These are phyloP conservation scores for Argyresthia goedartella DNA, from an alignment of 2,888 invertebrate species.

Conservation along the genomic window DNA sequence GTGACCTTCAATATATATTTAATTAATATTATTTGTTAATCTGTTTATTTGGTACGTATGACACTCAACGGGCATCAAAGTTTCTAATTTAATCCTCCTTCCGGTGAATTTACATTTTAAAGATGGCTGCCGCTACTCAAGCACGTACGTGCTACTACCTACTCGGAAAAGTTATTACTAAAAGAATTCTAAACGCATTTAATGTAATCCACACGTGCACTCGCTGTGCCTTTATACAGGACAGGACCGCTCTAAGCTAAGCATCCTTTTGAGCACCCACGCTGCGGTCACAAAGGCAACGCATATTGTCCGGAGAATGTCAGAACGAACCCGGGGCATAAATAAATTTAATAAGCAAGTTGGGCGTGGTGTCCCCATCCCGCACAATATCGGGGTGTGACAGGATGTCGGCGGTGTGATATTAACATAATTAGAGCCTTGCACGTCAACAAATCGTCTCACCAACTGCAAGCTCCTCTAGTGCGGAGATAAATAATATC, in stretches of 20 bases:
- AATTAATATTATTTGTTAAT: too few species aligned
- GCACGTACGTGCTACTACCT: too few species aligned
- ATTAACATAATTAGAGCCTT: conserved; percentile 38
- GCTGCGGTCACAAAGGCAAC: conserved; percentile 21
- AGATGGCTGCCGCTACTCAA: too few species aligned
- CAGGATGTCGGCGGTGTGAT: conserved; percentile 39
- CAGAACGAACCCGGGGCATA: conserved; percentile 22
- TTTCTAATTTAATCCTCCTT: too few species aligned
- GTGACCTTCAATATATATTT: too few species aligned
- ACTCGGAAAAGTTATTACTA: too few species aligned
- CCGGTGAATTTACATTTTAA: too few species aligned
- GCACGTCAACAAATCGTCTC: not conserved
- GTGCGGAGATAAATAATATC: too few species aligned
- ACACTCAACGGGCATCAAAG: too few species aligned
- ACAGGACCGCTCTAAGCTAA: not conserved
- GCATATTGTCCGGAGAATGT: conserved; percentile 22
- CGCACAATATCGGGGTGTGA: conserved; percentile 18
- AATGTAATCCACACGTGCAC: not conserved
- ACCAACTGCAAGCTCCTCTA: too few species aligned
- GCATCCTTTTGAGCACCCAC: conserved; percentile 21
- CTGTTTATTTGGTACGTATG: too few species aligned
- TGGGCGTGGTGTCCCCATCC: conserved; percentile 22
- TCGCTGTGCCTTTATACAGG: not conserved
- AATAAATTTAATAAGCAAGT: conserved; percentile 30
- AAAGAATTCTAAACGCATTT: too few species aligned